Conservation (phyloP, 2,113 vertebrate species). For the Morphnarchus princeps region DNA sequence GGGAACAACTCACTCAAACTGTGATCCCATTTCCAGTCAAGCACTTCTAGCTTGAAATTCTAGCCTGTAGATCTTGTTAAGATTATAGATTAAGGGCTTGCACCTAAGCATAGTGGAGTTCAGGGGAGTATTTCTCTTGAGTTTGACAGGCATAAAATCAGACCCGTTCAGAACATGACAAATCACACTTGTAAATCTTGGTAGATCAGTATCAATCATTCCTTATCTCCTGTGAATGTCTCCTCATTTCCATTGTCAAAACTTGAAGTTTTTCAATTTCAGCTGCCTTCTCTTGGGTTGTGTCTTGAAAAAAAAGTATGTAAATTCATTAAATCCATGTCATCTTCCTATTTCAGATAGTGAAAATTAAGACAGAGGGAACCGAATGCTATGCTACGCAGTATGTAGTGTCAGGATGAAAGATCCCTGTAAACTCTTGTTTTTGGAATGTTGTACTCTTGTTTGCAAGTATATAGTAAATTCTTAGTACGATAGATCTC, state of each 20-base stretch:
- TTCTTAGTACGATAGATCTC: background rate
- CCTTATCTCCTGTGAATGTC: background rate
- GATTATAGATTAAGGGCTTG: slow-evolving; percentile 25
- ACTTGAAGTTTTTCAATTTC: background rate
- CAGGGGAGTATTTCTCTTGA: background rate
- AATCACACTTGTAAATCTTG: slow-evolving; percentile 31
- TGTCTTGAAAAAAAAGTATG: background rate
- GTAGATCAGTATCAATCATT: slow-evolving; percentile 24
- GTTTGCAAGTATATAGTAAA: background rate
- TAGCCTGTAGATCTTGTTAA: slow-evolving; percentile 21
- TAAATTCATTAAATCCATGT: background rate
- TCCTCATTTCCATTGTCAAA: slow-evolving; percentile 15
- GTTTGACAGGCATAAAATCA: slow-evolving; percentile 22
- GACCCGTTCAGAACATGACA: slow-evolving; percentile 22
- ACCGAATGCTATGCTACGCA: background rate
- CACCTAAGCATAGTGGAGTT: background rate
- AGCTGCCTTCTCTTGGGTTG: background rate
- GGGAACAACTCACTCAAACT: background rate
- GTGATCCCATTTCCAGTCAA: background rate
- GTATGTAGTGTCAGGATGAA: background rate
- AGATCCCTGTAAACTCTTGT: background rate
- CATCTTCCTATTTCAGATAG: background rate
- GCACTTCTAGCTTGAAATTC: background rate
- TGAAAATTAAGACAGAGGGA: background rate
- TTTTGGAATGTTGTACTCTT: background rate